Evolutionary conservation across 2,888 invertebrate species (phyloP), one percentile per base, ranked within the genome.

Genomic region (Microctonus brassicae): DNA sequence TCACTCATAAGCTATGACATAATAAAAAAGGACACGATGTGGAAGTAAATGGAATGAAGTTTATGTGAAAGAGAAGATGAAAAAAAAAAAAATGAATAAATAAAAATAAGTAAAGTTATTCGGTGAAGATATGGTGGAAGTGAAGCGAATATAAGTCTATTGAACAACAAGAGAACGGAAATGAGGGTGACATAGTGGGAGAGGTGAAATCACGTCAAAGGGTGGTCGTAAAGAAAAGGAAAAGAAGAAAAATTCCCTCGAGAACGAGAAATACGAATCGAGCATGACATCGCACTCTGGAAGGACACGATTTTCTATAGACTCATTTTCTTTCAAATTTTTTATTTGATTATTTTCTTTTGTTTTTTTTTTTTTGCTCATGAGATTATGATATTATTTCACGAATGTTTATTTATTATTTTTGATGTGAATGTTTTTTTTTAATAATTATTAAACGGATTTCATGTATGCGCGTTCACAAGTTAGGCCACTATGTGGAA

Each of bases 241-340:
- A 36, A 26, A 24, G 22, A 13, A 42, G 17, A 52, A 26, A 65
- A 53, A 34, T 33, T 55, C 26, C 62, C 52, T 33, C 26, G 52
- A 64, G 64, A 52, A 33, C 33, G 39, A 39, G 39, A 39, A 10
- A 64, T 20, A 33, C 64, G 64, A 64, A 64, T 52, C 24, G 64
- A 64, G 64, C 64, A 64, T 64, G 64, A 64, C 64, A 64, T 64
- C 33, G 64, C 64, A 64, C 64, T 64, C 52, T 64, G 29, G 20
- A 33, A 20, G 53, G 52, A 17, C 26, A 64, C 33, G 52, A 64
- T 64, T 64, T 47, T 52, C 47, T 64, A 47, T 39, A 26, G 11
- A 64, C 34, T 64, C 64, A 64, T 64, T 47, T 33, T 26, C 11
- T 9, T n/a, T 47, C 29, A 17, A 52, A 64, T 29, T 64, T 53